phyloP scores from a whole-genome alignment of 2,888 invertebrate species.

The Thera obeliscata region DNA sequence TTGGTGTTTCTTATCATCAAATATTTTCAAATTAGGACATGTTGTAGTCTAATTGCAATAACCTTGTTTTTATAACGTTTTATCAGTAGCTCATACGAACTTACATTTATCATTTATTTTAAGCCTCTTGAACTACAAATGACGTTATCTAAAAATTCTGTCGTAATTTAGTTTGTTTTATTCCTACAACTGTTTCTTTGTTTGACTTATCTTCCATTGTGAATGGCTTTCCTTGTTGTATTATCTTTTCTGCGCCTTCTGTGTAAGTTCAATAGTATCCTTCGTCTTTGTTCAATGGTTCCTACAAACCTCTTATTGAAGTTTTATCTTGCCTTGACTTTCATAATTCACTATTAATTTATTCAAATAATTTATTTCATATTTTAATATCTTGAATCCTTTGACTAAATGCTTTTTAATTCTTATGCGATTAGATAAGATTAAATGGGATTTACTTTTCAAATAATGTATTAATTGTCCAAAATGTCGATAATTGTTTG shows the following conservation, averaged over 20 bases:
- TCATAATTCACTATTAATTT: constrained; percentile 1
- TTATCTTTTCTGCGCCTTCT: constrained; percentile 21
- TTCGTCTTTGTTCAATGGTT: constrained; percentile 14
- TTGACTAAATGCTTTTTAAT: neutral
- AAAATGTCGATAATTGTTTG: neutral
- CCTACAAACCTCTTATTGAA: constrained; percentile 1
- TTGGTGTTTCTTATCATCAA: neutral
- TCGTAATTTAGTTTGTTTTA: constrained; percentile 8
- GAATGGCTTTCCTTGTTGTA: constrained; percentile 18
- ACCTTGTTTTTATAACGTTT: constrained; percentile 19
- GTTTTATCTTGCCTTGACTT: constrained; percentile 10
- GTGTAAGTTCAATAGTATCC: constrained; percentile 11
- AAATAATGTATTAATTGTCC: neutral
- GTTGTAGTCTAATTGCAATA: constrained; percentile 1
- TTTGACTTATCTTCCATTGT: constrained; percentile 9
- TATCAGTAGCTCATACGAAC: constrained; percentile 12
- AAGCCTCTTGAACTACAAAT: constrained; percentile 10
- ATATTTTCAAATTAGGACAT: constrained; percentile 8
- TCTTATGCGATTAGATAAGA: neutral
- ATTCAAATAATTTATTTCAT: neutral
- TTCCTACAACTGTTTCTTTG: constrained; percentile 21
- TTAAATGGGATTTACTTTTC: neutral
- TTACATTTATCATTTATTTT: constrained; percentile 1
- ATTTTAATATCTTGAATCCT: neutral
- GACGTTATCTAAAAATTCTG: constrained; percentile 10